A percentile compares a stretch with the other conserved stretches of the same genome.
Evolutionary conservation across 2,113 vertebrate species (phyloP).

Genomic region (Urocolius indicus): DNA sequence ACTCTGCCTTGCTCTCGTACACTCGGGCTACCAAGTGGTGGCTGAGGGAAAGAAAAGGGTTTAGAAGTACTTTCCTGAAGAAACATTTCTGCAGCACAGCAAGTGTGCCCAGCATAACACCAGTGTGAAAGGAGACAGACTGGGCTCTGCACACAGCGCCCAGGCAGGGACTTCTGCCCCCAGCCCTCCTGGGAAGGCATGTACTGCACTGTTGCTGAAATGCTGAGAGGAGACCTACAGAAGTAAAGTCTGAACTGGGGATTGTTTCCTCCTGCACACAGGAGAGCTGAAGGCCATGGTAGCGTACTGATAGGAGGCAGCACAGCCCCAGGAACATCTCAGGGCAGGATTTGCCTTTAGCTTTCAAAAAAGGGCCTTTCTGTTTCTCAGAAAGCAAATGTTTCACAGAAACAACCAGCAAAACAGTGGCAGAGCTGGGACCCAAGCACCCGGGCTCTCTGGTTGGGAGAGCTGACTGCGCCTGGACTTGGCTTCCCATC

Average conservation of each 20-base stretch:
- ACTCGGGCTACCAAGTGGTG: slow-evolving; percentile 96
- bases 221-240: background rate
- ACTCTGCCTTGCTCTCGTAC: slow-evolving; percentile 97
- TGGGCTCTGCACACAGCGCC: background rate
- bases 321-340: background rate
- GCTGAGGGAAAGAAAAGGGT: slow-evolving; percentile 69
- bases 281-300: background rate
- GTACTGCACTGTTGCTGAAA: background rate
- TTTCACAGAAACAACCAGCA: background rate
- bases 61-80: background rate
- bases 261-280: background rate
- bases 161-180: background rate
- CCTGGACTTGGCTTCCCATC: background rate
- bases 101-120: rapidly evolving
- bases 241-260: background rate
- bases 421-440: background rate
- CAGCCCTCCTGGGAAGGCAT: background rate
- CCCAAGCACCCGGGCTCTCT: background rate
- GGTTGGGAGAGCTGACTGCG: background rate
- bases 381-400: background rate
- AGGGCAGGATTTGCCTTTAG: background rate
- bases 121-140: background rate
- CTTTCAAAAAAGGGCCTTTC: background rate
- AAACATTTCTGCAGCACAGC: background rate
- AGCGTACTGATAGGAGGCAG: background rate